These are phyloP conservation scores for Dendropsophus ebraccatus DNA, from an alignment of 2,113 vertebrate genomes.

Conservation along the genomic window DNA sequence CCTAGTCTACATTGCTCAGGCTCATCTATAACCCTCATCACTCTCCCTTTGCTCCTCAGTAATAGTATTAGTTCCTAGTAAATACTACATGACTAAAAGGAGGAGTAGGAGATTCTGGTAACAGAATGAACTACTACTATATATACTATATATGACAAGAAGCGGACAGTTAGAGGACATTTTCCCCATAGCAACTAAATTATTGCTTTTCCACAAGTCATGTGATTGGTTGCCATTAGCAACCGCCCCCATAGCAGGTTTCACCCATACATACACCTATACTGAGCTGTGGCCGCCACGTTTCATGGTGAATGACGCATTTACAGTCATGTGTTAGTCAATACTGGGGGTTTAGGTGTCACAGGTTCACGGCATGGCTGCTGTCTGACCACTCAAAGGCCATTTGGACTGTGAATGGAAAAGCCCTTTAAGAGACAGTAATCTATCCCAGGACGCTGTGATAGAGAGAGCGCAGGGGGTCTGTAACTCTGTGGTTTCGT, in stretches of 20 bases:
- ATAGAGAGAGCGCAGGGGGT: slow-evolving; percentile 59
- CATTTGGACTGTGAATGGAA: not conserved
- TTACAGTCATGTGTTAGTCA: not conserved
- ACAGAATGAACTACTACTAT: too few species aligned
- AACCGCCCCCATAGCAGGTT: too few species aligned
- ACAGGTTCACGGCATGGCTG: not conserved
- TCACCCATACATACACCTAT: not conserved
- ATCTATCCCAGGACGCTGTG: not conserved
- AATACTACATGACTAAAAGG: too few species aligned
- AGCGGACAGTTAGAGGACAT: not conserved
- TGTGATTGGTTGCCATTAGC: not conserved
- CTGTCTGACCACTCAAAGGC: not conserved
- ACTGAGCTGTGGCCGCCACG: not conserved
- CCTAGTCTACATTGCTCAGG: not conserved
- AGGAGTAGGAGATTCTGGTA: too few species aligned
- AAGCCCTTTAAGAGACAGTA: not conserved
- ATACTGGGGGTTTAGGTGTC: not conserved
- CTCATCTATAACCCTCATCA: not conserved
- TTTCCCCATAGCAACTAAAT: not conserved
- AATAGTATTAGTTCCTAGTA: not conserved
- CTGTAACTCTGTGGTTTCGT: slow-evolving; percentile 79
- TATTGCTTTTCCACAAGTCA: not conserved
- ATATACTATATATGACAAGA: not conserved
- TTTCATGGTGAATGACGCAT: not conserved
- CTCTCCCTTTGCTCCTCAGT: not conserved